These are phyloP conservation scores for Aphis craccivora DNA, from an alignment of 1,140 invertebrate species.

Conservation along the genomic window DNA sequence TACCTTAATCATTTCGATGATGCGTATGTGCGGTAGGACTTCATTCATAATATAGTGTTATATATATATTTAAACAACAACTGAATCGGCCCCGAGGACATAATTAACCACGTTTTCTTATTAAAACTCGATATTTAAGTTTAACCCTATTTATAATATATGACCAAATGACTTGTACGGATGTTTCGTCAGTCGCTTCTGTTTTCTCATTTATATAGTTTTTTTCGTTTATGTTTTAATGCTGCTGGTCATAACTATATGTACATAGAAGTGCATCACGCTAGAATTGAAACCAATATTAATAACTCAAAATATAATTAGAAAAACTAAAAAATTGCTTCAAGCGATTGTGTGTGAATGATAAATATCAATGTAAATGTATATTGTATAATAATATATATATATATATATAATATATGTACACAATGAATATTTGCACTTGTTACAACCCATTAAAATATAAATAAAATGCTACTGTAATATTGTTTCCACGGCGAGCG, in stretches of 20 bases:
- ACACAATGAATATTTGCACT: constrained; percentile 53
- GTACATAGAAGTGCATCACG: neutral
- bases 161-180: constrained; percentile 2
- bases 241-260: constrained; percentile 34
- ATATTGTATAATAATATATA: neutral
- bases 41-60: constrained; percentile 22
- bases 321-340: constrained; percentile 25
- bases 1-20: constrained; percentile 29
- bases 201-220: constrained; percentile 26
- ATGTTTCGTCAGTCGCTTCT: constrained; percentile 55
- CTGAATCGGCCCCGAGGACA: constrained; percentile 28
- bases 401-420: neutral
- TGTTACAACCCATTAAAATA: constrained; percentile 42
- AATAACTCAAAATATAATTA: constrained; percentile 57
- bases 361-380: constrained; percentile 39
- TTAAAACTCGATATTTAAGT: constrained; percentile 55
- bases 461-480: constrained; percentile 51
- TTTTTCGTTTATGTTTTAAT: constrained; percentile 33
- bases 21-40: constrained; percentile 54
- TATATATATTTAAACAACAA: constrained; percentile 49
- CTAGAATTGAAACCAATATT: constrained; percentile 36
- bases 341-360: constrained; percentile 36
- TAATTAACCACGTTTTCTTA: constrained; percentile 51
- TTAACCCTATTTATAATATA: constrained; percentile 30
- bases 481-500: neutral